phyloP scores from a whole-genome alignment of 2,797 vertebrate species.

The Peromyscus attwateri region DNA sequence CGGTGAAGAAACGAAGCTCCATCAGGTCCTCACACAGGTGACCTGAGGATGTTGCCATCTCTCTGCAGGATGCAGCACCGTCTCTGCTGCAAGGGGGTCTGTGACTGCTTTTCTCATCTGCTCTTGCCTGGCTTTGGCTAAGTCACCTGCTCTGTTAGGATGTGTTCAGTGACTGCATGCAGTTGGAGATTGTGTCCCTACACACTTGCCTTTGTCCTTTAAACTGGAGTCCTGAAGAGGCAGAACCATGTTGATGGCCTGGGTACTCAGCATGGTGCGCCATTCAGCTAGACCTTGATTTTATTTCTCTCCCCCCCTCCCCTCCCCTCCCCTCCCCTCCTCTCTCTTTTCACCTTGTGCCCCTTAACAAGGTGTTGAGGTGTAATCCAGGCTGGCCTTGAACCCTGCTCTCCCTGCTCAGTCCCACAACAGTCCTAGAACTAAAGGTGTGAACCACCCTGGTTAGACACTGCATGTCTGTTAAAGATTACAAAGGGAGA shows the following conservation, averaged over 20 bases:
- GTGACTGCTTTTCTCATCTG: slow-evolving; percentile 30
- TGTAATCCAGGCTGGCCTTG: background rate
- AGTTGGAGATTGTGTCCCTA: slow-evolving; percentile 29
- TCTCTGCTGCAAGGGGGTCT: background rate
- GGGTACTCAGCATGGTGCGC: background rate
- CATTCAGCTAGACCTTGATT: background rate
- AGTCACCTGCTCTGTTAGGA: slow-evolving; percentile 15
- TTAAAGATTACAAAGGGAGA: slow-evolving; percentile 17
- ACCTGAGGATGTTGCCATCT: background rate
- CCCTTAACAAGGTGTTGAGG: background rate
- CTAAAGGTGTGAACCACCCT: background rate
- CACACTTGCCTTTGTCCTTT: background rate
- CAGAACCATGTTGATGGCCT: background rate
- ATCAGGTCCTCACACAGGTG: background rate
- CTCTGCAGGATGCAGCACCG: slow-evolving; percentile 27
- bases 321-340: background rate
- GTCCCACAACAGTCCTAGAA: background rate
- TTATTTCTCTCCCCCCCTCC: background rate
- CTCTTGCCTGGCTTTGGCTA: slow-evolving; percentile 39
- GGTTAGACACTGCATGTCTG: slow-evolving; percentile 22
- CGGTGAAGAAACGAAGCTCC: background rate
- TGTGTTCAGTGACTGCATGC: background rate
- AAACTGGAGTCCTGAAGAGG: slow-evolving; percentile 1
- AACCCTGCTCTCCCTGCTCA: background rate
- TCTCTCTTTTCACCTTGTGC: too few relatives aligned